Evolutionary conservation across 2,113 vertebrate genomes (phyloP), one percentile per base, ranked within the genome.

Genomic region (Mesembrinibis cayennensis): DNA sequence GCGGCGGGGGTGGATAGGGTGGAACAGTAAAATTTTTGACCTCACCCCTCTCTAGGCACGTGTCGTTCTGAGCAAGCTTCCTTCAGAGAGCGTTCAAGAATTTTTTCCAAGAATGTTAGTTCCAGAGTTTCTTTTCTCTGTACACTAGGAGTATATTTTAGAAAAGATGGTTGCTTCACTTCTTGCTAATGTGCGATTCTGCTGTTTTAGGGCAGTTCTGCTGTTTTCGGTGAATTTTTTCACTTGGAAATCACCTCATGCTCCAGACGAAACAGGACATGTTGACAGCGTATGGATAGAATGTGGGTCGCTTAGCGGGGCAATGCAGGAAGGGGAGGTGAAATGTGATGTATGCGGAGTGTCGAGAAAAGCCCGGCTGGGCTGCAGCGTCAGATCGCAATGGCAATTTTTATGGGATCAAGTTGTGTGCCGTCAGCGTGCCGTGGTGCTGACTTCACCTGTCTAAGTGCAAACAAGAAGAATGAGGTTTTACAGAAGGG

Each of bases 21-120:
- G 96, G 95, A 95, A 97, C 97, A 96, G 90, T 55, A 84, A 89
- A 80, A 59, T 95, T 62, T 95, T 94, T 92, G 95, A 97, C 97
- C 96, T 97, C 97, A 94, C 96, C 97, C 92, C 95, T 97, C 66
- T 91, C 72, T 17, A 30, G 90, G 94, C 94, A 96, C 59, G 82
- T 95, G 96, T 97, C 88, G 25, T 85, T 96, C 91, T 49, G 78
- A 93, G 94, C 90, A 47, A 44, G 63, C 82, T 97, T 91, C 94
- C 72, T 97, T 78, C 95, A 65, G 59, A 70, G 34, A 91, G 55
- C 2, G 0, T 10, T 77, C 58, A 85, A 82, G 73, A 86, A 27
- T 50, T 50, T 56, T 82, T 58, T 76, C 96, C 90, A 90, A 90
- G 92, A 74, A 77, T 32, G 19, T 70, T 83, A 38, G 16, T 49